Evolutionary conservation across 1,140 invertebrate species (phyloP), one percentile per base, ranked within the genome.

Genomic region (Pentalonia nigronervosa): DNA sequence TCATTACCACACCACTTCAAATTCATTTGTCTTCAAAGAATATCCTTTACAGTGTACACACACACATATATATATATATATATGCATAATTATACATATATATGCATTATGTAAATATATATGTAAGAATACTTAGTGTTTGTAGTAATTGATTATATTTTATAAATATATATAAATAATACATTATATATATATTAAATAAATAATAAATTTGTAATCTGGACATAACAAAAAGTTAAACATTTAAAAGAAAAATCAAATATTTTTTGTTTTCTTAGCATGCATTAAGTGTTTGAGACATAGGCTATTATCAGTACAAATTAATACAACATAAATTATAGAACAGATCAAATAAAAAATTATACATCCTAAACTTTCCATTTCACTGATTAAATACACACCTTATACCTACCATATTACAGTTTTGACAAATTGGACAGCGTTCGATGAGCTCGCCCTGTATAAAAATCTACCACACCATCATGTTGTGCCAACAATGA

Each of bases 391-490:
- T 84, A 84, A 93, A 93, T 93, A 93, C 91, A 93, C 91, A 93
- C 91, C 76, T 93, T 93, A 93, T 93, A 93, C 91, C 91, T 93
- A 93, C 91, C 91, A 93, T 83, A 84, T 56, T 84, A 91, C 76
- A 93, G 91, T 23, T 93, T 93, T 86, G 91, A 83, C 91, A 93
- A 86, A 93, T 92, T 83, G 91, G 76, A 93, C 91, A 41, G 91
- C 81, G 34, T 84, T 50, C 81, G 91, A 84, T 93, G 91, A 93
- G 81, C 67, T 93, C 48, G 91, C 91, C 91, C 91, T 93, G 91
- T 93, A 84, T 93, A 93, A 93, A 93, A 93, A 93, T 93, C 91
- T 93, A 93, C 91, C 91, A 93, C 47, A 93, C 91, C 91, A 93
- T 93, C 91, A 93, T 84, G 67, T 93, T 93, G 91, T 93, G 76